Conservation (phyloP, 2,888 invertebrate species). For the Coleophora flavipennella region DNA sequence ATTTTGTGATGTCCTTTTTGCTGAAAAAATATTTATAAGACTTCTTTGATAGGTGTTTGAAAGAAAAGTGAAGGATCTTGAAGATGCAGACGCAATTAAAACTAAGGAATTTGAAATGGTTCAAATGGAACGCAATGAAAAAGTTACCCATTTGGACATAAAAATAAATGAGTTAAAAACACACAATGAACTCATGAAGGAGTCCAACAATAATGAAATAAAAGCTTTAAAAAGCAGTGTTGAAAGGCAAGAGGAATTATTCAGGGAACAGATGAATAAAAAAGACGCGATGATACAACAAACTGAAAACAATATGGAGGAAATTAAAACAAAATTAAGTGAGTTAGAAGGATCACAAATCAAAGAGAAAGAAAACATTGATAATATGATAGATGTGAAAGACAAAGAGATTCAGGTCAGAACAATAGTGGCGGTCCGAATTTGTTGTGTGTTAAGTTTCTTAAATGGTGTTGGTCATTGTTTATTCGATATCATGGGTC, state of each 20-base stretch:
- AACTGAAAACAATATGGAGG: conserved; percentile 24
- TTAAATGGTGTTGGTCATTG: too few species aligned
- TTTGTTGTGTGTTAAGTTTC: conserved; percentile 6
- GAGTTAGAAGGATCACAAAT: conserved; percentile 27
- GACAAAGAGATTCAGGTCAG: conserved; percentile 52
- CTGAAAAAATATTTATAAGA: conserved; percentile 16
- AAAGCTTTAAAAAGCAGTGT: conserved; percentile 31
- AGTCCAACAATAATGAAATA: conserved; percentile 33
- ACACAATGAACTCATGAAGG: conserved; percentile 25
- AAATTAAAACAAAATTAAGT: conserved; percentile 30
- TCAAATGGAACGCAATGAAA: conserved; percentile 26
- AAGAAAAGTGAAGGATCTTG: conserved; percentile 29
- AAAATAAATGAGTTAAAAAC: conserved; percentile 30
- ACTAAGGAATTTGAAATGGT: conserved; percentile 22
- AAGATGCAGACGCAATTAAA: conserved; percentile 22
- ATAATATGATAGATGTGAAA: conserved; percentile 28
- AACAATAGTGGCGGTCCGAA: conserved; percentile 24
- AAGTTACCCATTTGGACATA: conserved; percentile 24
- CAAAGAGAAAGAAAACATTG: conserved; percentile 41
- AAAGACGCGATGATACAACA: conserved; percentile 30
- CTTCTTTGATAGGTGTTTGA: conserved; percentile 44
- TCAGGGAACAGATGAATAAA: conserved; percentile 22
- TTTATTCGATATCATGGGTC: too few species aligned
- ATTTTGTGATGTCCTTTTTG: conserved; percentile 22
- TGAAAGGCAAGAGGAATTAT: conserved; percentile 21